Conservation (phyloP, 1,140 invertebrate species). For the Cydia amplana region DNA sequence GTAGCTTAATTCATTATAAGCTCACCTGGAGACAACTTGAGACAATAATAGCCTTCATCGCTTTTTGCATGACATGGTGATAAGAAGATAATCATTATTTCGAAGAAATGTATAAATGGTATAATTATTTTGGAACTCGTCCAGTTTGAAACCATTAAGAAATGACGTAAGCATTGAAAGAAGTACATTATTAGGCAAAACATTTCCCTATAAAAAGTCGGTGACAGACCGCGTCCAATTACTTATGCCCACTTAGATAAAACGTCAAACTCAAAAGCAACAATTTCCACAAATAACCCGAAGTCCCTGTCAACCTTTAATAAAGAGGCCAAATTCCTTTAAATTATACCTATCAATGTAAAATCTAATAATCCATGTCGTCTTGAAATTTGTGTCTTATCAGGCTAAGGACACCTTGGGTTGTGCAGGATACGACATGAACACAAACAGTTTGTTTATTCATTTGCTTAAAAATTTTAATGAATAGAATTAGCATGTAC, state of each 20-base stretch:
- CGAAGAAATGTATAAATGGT: no score
- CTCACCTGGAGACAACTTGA: no score
- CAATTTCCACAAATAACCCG: not conserved
- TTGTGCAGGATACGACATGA: not conserved
- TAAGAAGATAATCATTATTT: no score
- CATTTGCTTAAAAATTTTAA: not conserved
- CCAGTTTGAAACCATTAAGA: no score
- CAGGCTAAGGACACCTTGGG: not conserved
- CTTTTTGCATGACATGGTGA: no score
- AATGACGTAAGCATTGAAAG: no score
- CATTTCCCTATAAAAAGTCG: not conserved
- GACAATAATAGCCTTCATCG: no score
- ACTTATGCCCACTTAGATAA: not conserved
- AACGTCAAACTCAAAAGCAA: not conserved
- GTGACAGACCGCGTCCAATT: not conserved
- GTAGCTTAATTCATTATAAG: no score
- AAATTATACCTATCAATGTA: constrained; percentile 15
- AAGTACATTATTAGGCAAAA: not conserved
- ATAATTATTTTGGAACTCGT: no score
- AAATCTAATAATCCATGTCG: constrained; percentile 28
- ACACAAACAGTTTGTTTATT: not conserved
- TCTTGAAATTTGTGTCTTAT: constrained; percentile 11
- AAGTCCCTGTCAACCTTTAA: not conserved
- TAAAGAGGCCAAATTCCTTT: not conserved
- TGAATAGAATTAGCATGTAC: no score